These are phyloP conservation scores for Phymorhynchus buccinoides DNA, from an alignment of 1,140 invertebrate species.

Conservation along the genomic window DNA sequence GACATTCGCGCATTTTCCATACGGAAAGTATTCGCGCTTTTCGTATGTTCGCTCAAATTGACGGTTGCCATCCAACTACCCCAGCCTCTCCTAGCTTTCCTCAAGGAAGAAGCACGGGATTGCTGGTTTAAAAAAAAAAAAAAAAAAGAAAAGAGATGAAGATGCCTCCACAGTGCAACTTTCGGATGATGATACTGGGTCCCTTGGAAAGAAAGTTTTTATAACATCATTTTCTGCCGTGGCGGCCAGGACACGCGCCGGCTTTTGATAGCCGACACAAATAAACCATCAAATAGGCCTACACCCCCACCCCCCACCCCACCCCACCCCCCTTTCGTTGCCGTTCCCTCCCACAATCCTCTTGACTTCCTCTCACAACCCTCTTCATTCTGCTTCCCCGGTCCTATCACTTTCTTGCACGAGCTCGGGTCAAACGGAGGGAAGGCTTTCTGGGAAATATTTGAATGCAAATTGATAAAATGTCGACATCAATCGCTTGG, in stretches of 20 bases:
- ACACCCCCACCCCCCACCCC: neutral
- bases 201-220: neutral
- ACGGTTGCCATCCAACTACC: too few species aligned
- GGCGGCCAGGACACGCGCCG: neutral
- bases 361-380: too few species aligned
- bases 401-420: slow-evolving; percentile 41
- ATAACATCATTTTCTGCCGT: slow-evolving; percentile 28
- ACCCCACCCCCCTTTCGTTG: too few species aligned
- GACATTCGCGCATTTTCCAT: too few species aligned
- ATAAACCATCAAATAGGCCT: slow-evolving; percentile 41
- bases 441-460: slow-evolving; percentile 35
- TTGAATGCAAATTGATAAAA: slow-evolving; percentile 53
- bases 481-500: slow-evolving; percentile 41
- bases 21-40: too few species aligned
- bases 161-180: slow-evolving; percentile 29
- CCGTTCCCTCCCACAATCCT: neutral
- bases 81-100: neutral
- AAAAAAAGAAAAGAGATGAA: neutral
- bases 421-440: slow-evolving; percentile 32
- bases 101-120: neutral
- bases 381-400: neutral
- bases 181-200: slow-evolving; percentile 30
- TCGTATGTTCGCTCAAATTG: too few species aligned
- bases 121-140: neutral
- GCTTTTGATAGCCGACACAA: slow-evolving; percentile 45